Conservation (phyloP, 37 sponge, comb jelly and placozoan genomes). For the Sycon ciliatum region DNA sequence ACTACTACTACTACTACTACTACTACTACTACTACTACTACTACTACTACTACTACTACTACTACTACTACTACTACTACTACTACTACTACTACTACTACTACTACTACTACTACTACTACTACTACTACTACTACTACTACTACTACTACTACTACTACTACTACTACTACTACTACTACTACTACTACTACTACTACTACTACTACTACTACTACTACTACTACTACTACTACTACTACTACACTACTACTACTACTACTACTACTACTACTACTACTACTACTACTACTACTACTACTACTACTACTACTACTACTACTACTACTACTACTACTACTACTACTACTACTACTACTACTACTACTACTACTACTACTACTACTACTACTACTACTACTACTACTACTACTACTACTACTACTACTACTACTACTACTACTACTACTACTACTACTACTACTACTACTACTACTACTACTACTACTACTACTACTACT, state of each 20-base stretch:
- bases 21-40: conserved; percentile 9
- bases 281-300: conserved; percentile 9
- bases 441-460: conserved; percentile 9
- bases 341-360: conserved; percentile 9
- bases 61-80: conserved; percentile 9
- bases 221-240: too few relatives aligned
- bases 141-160: conserved; percentile 9
- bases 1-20: conserved; percentile 9
- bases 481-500: conserved; percentile 9
- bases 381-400: conserved; percentile 9
- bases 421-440: conserved; percentile 9
- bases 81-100: conserved; percentile 9
- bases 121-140: conserved; percentile 9
- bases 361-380: conserved; percentile 9
- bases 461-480: conserved; percentile 9
- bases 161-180: conserved; percentile 9
- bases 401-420: conserved; percentile 9
- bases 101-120: conserved; percentile 9
- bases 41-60: conserved; percentile 9
- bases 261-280: too few relatives aligned
- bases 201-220: too few relatives aligned
- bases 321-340: conserved; percentile 9
- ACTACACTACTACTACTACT: too few relatives aligned
- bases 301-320: conserved; percentile 9
- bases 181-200: too few relatives aligned